phyloP scores from a whole-genome alignment of 2,888 invertebrate genomes.

The Orchestes rusci region DNA sequence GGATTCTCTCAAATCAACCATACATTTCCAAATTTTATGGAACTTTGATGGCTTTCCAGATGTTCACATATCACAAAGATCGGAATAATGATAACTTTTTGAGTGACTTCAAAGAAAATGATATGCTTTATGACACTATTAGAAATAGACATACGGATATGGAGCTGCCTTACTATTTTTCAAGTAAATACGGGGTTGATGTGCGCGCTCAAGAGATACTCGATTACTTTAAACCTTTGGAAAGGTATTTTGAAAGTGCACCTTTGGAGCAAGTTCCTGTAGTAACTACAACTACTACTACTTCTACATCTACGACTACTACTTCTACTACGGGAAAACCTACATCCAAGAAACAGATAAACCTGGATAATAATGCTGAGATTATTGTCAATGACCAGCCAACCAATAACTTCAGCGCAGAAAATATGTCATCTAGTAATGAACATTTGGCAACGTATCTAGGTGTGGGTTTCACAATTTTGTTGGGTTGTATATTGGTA shows the following conservation, averaged over 20 bases:
- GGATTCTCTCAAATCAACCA: conserved; percentile 50
- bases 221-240: conserved; percentile 51
- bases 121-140: too few relatives aligned
- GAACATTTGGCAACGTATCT: conserved; percentile 22
- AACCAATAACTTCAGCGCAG: not conserved
- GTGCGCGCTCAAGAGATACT: conserved; percentile 48
- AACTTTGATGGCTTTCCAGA: conserved; percentile 51
- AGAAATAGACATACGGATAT: conserved; percentile 43
- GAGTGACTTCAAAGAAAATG: too few relatives aligned
- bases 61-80: conserved; percentile 42
- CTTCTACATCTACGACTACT: conserved; percentile 17
- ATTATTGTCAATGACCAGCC: conserved; percentile 18
- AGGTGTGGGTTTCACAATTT: conserved; percentile 22
- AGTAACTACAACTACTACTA: conserved; percentile 23
- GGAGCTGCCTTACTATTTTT: conserved; percentile 48
- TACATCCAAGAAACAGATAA: not conserved
- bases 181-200: conserved; percentile 46
- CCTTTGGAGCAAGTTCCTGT: conserved; percentile 29
- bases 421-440: not conserved
- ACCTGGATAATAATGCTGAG: not conserved
- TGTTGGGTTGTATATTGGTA: conserved; percentile 13
- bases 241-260: conserved; percentile 50
- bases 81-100: conserved; percentile 11
- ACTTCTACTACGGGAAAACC: conserved; percentile 14
- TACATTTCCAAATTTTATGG: conserved; percentile 52